Conservation (phyloP, 2,797 vertebrate genomes). For the Epinephelus coioides region DNA sequence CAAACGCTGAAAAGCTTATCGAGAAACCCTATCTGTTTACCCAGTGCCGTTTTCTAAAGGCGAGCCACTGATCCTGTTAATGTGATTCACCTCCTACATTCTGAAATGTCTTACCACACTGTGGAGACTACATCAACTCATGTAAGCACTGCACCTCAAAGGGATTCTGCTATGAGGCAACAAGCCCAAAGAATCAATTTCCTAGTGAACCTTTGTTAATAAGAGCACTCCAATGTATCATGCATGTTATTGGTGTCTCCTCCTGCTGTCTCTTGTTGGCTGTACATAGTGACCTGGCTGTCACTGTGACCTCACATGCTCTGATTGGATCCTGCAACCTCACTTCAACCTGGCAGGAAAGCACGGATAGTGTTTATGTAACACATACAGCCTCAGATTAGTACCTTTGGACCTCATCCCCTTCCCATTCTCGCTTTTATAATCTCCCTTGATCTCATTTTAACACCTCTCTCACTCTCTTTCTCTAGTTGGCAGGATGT, state of each 20-base stretch:
- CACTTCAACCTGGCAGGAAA: conserved; percentile 45
- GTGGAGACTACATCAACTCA: not conserved
- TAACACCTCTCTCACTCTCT: conserved; percentile 19
- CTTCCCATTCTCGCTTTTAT: conserved; percentile 22
- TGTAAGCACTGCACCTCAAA: not conserved
- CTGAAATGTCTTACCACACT: not conserved
- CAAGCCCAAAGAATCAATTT: not conserved
- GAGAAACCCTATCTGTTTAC: not conserved
- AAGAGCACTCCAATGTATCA: not conserved
- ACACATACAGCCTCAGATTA: conserved; percentile 57
- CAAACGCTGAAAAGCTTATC: not conserved
- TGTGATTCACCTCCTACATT: not conserved
- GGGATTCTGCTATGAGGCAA: not conserved
- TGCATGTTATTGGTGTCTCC: conserved; percentile 7
- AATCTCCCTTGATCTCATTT: conserved; percentile 52
- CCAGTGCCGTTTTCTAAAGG: conserved; percentile 6
- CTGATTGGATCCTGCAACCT: conserved; percentile 32
- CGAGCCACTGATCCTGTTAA: not conserved
- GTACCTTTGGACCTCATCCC: conserved; percentile 35
- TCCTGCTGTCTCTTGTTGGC: conserved; percentile 27
- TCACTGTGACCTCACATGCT: conserved; percentile 43
- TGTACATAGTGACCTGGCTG: conserved; percentile 27
- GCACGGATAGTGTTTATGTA: conserved; percentile 45
- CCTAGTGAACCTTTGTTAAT: conserved; percentile 22
- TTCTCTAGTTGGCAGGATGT: conserved; percentile 14